These are phyloP conservation scores for Lumbricus terrestris DNA, from an alignment of 2,888 invertebrate species.

Conservation along the genomic window DNA sequence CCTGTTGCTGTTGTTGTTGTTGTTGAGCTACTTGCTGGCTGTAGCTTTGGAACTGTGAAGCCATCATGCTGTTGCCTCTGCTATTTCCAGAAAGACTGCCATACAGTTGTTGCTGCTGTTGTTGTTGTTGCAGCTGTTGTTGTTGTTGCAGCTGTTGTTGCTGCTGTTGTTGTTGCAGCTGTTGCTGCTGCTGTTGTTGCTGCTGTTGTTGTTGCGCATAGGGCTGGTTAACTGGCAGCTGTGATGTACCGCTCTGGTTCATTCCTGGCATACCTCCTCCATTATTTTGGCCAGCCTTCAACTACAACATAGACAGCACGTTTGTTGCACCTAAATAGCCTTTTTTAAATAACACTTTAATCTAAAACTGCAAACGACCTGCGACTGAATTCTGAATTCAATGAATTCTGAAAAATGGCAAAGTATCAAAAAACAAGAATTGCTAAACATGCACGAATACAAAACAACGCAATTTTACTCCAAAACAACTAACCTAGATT, in stretches of 20 bases:
- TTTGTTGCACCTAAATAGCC: too few species aligned
- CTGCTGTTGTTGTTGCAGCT: conserved; percentile 28
- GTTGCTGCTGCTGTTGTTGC: conserved; percentile 28
- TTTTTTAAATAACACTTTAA: neutral
- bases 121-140: conserved; percentile 25
- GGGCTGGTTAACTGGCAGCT: conserved; percentile 13
- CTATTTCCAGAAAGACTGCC: conserved; percentile 7
- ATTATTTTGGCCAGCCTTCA: conserved; percentile 30
- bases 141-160: conserved; percentile 30
- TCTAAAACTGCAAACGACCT: neutral
- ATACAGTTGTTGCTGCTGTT: neutral
- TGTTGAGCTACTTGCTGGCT: neutral
- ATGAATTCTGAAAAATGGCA: neutral
- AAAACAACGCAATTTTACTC: neutral
- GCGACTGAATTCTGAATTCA: neutral
- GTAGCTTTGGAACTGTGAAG: conserved; percentile 6
- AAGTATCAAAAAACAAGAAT: neutral
- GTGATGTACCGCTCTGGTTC: conserved; percentile 12
- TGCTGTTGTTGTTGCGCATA: too few species aligned
- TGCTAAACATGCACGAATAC: neutral
- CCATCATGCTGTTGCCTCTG: neutral
- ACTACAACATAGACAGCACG: conserved; percentile 10
- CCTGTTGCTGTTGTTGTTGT: conserved; percentile 24
- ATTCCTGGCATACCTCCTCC: conserved; percentile 9
- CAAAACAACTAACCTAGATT: too few species aligned